Percentiles rank a stretch among this genome's conserved stretches.
phyloP scores from a whole-genome alignment of 2,797 vertebrate genomes.

The Furcifer pardalis region DNA sequence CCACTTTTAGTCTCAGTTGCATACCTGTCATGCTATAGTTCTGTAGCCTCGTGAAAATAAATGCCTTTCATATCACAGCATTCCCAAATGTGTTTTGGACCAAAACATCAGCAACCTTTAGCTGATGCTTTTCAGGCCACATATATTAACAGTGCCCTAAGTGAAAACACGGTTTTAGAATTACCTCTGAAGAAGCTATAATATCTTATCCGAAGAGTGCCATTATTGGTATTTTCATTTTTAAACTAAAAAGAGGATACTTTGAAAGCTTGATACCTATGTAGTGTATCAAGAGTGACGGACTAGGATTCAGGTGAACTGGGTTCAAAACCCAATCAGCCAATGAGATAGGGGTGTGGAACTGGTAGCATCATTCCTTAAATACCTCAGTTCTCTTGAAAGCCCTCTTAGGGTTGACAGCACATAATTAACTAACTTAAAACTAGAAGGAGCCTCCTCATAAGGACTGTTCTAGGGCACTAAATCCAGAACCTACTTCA shows the following conservation, averaged over 20 bases:
- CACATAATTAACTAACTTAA: no score
- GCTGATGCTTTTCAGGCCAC: not conserved
- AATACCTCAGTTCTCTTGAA: no score
- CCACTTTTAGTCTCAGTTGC: constrained; percentile 10
- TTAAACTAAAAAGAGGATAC: not conserved
- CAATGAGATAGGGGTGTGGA: no score
- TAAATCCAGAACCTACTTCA: not conserved
- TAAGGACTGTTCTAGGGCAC: not conserved
- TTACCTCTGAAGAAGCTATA: not conserved
- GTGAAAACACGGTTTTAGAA: not conserved
- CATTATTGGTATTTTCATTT: not conserved
- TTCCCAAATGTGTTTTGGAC: constrained; percentile 4
- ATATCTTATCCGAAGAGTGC: no score
- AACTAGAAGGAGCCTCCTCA: not conserved
- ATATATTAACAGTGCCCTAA: not conserved
- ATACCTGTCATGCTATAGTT: not conserved
- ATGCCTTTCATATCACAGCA: not conserved
- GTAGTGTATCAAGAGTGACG: no score
- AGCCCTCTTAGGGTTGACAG: no score
- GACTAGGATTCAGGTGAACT: no score
- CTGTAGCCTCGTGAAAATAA: not conserved
- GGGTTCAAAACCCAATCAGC: no score
- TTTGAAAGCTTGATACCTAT: no score
- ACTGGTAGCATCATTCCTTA: no score
- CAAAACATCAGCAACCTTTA: not conserved